Evolutionary conservation across 2,888 invertebrate genomes (phyloP).

Genomic region (Stenichneumon culpator): DNA sequence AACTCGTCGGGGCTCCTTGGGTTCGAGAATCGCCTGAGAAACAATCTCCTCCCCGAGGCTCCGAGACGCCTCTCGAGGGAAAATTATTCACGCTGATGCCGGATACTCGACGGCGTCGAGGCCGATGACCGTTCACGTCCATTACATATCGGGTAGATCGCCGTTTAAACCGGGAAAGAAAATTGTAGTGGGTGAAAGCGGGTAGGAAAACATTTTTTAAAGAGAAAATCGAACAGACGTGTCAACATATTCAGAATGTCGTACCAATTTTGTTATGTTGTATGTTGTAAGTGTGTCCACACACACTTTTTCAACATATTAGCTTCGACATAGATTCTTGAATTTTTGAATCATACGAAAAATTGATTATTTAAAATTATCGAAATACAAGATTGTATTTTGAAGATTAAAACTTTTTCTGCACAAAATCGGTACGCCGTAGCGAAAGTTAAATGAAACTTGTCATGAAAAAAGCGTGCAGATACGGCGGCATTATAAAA

Average conservation of each 20-base stretch:
- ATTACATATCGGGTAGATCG: constrained; percentile 16
- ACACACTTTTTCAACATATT: no score
- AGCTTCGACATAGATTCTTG: no score
- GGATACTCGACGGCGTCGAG: constrained; percentile 20
- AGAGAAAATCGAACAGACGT: neutral
- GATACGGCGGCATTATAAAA: neutral
- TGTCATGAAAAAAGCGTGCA: neutral
- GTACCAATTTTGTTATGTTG: neutral
- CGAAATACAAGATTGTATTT: no score
- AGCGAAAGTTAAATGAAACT: neutral
- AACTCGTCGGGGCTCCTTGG: neutral
- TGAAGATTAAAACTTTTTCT: no score
- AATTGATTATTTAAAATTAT: no score
- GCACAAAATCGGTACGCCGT: no score
- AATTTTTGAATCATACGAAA: no score
- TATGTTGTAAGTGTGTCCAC: no score
- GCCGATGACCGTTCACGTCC: constrained; percentile 37
- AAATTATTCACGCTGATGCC: constrained; percentile 49
- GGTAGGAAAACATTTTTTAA: neutral
- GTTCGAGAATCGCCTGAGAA: constrained; percentile 27
- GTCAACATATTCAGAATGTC: no score
- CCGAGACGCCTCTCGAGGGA: constrained; percentile 31
- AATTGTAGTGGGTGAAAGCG: neutral
- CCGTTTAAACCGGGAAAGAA: neutral
- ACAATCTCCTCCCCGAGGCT: constrained; percentile 2